Base-by-base conservation (phyloP, 1,140 invertebrate genomes). In the Drosophila ercepeae region DNA sequence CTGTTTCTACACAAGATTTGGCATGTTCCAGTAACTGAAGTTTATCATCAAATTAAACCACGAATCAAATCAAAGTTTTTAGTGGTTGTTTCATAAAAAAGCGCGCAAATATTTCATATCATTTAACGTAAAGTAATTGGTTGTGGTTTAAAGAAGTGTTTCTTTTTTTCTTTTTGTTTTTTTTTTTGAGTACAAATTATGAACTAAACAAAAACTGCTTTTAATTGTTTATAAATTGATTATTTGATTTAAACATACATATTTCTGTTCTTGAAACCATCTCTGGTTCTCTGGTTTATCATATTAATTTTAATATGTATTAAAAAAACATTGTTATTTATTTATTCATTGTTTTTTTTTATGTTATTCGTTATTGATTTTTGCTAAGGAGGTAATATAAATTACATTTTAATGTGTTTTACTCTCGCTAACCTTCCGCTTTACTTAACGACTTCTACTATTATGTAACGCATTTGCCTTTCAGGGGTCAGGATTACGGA, bases 351-450 rank as follows among this genome's bases (percentile, higher is more conserved):
- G 60, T 59, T 69, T 75, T 44, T 42, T 19, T 59, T 34, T 46
- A 45, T 32, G 46, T 64, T 65, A 75, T 65, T 74, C 81, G 72
- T 89, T 89, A 79, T 83, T 77, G 77, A 88, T 88, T 88, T 88
- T 88, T 88, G 83, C 82, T 88, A 86, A 86, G 82, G 82, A 86
- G 82, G 82, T 86, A 86, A 88, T 86, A 81, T 81, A 86, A 88
- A 86, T 86, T 86, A 86, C 82, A 81, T 77, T 81, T 86, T 70
- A 86, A 86, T 86, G 71, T 84, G 74, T 58, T 83, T 81, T 81
- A 58, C 53, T 63, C 63, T 65, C 63, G 36, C 50, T 65, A 29
- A 32, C 32, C 48, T 53, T 49, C 36, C 18, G 9, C 60, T 25
- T 75, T 78, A 39, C 32, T 46, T 39, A 39, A 41, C n/a, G 45